A percentile compares a stretch with the other conserved stretches of the same genome.
phyloP scores from a whole-genome alignment of 1,140 invertebrate species.

The Panonychus citri region DNA sequence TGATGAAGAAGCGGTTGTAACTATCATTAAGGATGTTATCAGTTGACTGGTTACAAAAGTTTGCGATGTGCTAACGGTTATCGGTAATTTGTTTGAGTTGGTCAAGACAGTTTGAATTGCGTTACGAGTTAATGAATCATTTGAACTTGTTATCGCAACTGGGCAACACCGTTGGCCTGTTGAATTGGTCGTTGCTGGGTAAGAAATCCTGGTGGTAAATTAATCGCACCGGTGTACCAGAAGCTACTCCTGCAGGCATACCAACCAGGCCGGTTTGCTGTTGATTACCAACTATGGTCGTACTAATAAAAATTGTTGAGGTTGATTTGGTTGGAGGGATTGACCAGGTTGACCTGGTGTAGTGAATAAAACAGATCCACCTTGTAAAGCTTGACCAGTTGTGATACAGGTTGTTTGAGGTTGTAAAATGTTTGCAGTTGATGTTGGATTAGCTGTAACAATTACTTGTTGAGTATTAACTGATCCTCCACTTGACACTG shows the following conservation, averaged over 20 bases:
- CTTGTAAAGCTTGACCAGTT: too few relatives aligned
- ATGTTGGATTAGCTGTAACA: too few relatives aligned
- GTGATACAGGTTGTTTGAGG: too few relatives aligned
- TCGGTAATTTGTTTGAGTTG: background rate
- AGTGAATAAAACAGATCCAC: background rate
- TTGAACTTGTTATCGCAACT: background rate
- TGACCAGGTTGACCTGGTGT: too few relatives aligned
- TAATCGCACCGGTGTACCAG: slow-evolving; percentile 3
- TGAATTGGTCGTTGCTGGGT: slow-evolving; percentile 1
- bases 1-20: background rate
- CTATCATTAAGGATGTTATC: background rate
- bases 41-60: background rate
- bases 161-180: background rate
- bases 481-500: background rate
- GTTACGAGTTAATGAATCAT: background rate
- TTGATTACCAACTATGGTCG: slow-evolving; percentile 6
- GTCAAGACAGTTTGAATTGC: background rate
- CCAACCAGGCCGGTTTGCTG: slow-evolving; percentile 1
- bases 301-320: slow-evolving; percentile 10
- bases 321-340: too few relatives aligned
- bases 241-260: background rate
- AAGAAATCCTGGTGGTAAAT: slow-evolving; percentile 7
- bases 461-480: background rate
- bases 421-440: too few relatives aligned
- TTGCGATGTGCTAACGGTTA: background rate